Percentiles rank a stretch among this genome's conserved stretches.
phyloP scores from a whole-genome alignment of 1,140 invertebrate genomes.

The Drosophila arizonae region DNA sequence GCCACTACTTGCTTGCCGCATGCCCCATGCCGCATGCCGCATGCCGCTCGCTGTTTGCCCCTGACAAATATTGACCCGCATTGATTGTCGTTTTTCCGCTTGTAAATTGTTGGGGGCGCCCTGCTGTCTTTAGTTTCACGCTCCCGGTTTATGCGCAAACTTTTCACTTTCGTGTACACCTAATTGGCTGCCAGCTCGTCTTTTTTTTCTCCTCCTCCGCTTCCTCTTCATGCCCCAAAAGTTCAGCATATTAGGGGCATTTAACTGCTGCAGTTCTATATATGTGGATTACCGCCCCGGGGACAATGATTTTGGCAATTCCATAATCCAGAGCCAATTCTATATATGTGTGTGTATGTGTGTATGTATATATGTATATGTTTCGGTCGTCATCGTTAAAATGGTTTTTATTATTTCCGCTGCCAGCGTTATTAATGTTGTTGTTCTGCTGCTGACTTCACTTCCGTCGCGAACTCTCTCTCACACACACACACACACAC shows the following conservation, averaged over 20 bases:
- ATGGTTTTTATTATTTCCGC: constrained; percentile 77
- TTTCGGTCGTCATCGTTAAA: constrained; percentile 71
- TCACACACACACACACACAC: constrained; percentile 12
- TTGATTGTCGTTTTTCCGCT: constrained; percentile 82
- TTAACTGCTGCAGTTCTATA: constrained; percentile 56
- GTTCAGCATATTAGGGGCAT: constrained; percentile 43
- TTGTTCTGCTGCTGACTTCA: constrained; percentile 70
- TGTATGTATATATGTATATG: constrained; percentile 25
- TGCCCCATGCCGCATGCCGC: background rate
- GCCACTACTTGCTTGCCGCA: background rate
- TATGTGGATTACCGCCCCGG: background rate
- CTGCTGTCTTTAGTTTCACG: constrained; percentile 43
- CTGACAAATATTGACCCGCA: constrained; percentile 82
- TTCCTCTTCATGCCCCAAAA: no score
- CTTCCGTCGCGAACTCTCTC: constrained; percentile 45
- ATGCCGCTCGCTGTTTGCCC: constrained; percentile 59
- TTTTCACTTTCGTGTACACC: constrained; percentile 43
- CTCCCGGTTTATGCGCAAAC: constrained; percentile 44
- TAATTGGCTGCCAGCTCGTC: constrained; percentile 41
- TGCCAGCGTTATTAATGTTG: constrained; percentile 72
- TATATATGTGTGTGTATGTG: background rate
- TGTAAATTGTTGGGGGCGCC: constrained; percentile 63
- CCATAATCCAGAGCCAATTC: constrained; percentile 58
- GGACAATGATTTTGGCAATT: constrained; percentile 15
- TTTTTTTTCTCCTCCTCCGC: no score